Evolutionary conservation across 2,888 invertebrate genomes (phyloP), one percentile per base, ranked within the genome.

Genomic region (Portevinia maculata): DNA sequence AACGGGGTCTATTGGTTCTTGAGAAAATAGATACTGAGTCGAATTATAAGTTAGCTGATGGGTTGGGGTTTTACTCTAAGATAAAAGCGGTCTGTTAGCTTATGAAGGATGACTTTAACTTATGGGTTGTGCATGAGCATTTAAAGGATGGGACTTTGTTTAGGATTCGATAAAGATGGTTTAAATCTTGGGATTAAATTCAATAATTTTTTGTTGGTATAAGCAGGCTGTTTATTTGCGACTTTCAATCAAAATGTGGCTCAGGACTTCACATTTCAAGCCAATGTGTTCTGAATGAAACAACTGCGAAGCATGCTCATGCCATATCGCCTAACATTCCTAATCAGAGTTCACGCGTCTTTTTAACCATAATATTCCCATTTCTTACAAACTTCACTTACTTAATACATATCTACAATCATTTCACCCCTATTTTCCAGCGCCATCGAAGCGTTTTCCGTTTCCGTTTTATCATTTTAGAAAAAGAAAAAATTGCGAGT

Each of bases 401-500:
- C 32, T 21, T 46, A 60, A 46, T 21, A 41, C n/a, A n/a, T n/a
- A 46, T 46, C 24, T 50, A 28, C 50, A 41, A 70, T 19, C 13
- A 59, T 17, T 50, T 32, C 48, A 59, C 55, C 53, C 37, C 21
- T 30, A 34, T 30, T 64, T 57, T 32, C 57, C 21, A 57, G 9
- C 37, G 11, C 55, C 37, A 46, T 13, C 34, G 30, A 15, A 34
- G 52, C 19, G 48, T 30, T 34, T 50, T 62, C 50, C 67, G n/a
- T 15, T 37, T 69, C 41, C 21, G 30, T 21, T 74, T 69, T 69
- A 52, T 62, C 69, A 57, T 37, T 21, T n/a, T 24, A 24, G 13
- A 41, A 73, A 32, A 60, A 17, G 9, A 19, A 34, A 30, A 19
- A 34, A 44, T n/a, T n/a, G n/a, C n/a, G n/a, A n/a, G n/a, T n/a